A percentile compares a stretch with the other conserved stretches of the same genome.
phyloP scores from a whole-genome alignment of 37 sponge, comb jelly and placozoan species.

The Halichondria panicea region DNA sequence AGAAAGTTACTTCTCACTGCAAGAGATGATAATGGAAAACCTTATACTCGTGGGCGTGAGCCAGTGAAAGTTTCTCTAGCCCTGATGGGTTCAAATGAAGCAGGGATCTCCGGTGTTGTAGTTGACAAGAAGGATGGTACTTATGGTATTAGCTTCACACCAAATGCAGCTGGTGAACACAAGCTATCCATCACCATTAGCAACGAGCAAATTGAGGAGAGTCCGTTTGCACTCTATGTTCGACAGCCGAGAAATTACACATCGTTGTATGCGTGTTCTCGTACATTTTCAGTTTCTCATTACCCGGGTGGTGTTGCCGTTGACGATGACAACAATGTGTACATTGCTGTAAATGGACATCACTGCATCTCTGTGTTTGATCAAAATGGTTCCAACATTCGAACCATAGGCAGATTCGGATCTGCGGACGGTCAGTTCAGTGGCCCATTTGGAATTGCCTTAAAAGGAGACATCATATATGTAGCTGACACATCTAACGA shows the following conservation, averaged over 20 bases:
- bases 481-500: constrained; percentile 33
- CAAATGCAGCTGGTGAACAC: constrained; percentile 19
- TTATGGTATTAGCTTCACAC: constrained; percentile 4
- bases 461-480: constrained; percentile 38
- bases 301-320: constrained; percentile 37
- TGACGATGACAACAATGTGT: constrained; percentile 20
- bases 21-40: constrained; percentile 7
- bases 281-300: background rate
- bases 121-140: constrained; percentile 25
- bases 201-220: background rate
- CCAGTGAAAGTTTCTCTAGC: background rate
- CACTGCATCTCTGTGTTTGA: constrained; percentile 14
- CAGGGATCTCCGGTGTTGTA: background rate
- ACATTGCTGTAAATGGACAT: constrained; percentile 6
- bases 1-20: constrained; percentile 10
- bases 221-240: constrained; percentile 16
- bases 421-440: constrained; percentile 41
- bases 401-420: constrained; percentile 11
- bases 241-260: constrained; percentile 11
- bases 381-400: background rate
- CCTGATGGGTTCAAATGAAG: background rate
- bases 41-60: constrained; percentile 1
- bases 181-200: constrained; percentile 12
- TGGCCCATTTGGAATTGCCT: constrained; percentile 27
- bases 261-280: background rate